Conservation (phyloP, 2,888 invertebrate species). For the Yponomeuta evonymella region DNA sequence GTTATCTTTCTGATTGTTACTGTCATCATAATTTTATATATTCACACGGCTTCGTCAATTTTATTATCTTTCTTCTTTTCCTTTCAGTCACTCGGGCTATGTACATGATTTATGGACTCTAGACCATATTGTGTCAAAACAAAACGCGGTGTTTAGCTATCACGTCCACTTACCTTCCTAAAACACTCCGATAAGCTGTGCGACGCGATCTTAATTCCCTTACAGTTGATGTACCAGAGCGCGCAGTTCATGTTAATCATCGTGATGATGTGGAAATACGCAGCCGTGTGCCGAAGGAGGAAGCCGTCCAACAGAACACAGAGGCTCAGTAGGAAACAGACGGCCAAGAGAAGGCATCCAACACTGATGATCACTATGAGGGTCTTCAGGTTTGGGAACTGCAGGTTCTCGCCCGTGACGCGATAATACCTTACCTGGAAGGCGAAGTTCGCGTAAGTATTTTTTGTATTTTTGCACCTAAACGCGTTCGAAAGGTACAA, state of each 20-base stretch:
- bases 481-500: no score
- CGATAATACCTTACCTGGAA: slow-evolving; percentile 72
- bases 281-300: slow-evolving; percentile 77
- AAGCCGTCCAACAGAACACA: slow-evolving; percentile 79
- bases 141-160: no score
- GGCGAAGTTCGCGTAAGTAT: background rate
- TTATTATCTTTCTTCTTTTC: no score
- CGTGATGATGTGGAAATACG: slow-evolving; percentile 80
- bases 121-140: no score
- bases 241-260: slow-evolving; percentile 85
- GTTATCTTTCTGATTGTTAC: no score
- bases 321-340: slow-evolving; percentile 76
- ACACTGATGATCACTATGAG: slow-evolving; percentile 78
- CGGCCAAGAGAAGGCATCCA: slow-evolving; percentile 77
- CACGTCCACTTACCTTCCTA: slow-evolving; percentile 46
- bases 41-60: no score
- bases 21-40: no score
- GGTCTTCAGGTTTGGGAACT: slow-evolving; percentile 78
- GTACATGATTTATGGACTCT: no score
- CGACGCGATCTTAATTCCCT: slow-evolving; percentile 79
- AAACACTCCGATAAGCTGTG: slow-evolving; percentile 73
- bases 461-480: no score
- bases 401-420: slow-evolving; percentile 76
- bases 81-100: no score
- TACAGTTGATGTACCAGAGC: slow-evolving; percentile 82